Conservation (phyloP, 1,140 invertebrate genomes). For the Lethocerus indicus region DNA sequence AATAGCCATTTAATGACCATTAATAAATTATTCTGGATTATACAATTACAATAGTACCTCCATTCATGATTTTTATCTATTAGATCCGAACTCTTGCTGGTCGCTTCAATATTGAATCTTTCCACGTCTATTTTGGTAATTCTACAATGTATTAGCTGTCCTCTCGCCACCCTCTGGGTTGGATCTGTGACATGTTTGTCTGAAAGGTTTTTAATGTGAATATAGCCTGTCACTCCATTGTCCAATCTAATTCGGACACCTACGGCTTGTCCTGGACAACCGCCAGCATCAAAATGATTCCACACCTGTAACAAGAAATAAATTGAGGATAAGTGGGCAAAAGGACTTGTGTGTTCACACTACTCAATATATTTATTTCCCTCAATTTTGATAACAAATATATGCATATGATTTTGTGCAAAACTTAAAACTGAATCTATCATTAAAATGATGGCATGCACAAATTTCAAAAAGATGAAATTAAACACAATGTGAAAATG, state of each 20-base stretch:
- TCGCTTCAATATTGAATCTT: constrained; percentile 83
- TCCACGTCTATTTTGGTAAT: constrained; percentile 93
- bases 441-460: too few species aligned
- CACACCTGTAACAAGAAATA: constrained; percentile 42
- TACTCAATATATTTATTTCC: too few species aligned
- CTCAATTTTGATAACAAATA: too few species aligned
- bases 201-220: constrained; percentile 88
- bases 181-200: constrained; percentile 89
- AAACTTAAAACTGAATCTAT: too few species aligned
- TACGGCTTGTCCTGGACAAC: constrained; percentile 87
- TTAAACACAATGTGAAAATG: too few species aligned
- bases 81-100: constrained; percentile 85
- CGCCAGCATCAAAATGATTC: constrained; percentile 93
- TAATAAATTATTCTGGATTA: neutral
- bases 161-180: constrained; percentile 69
- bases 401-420: too few species aligned
- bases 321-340: neutral
- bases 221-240: constrained; percentile 88
- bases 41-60: constrained; percentile 35
- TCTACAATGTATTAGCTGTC: constrained; percentile 83
- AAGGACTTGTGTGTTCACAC: too few species aligned
- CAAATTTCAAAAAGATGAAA: too few species aligned
- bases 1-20: neutral
- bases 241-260: constrained; percentile 82
- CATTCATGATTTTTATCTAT: constrained; percentile 79